Percentiles rank a stretch among this genome's conserved stretches.
Conservation (phyloP, 2,113 vertebrate species). For the Trichechus manatus region DNA sequence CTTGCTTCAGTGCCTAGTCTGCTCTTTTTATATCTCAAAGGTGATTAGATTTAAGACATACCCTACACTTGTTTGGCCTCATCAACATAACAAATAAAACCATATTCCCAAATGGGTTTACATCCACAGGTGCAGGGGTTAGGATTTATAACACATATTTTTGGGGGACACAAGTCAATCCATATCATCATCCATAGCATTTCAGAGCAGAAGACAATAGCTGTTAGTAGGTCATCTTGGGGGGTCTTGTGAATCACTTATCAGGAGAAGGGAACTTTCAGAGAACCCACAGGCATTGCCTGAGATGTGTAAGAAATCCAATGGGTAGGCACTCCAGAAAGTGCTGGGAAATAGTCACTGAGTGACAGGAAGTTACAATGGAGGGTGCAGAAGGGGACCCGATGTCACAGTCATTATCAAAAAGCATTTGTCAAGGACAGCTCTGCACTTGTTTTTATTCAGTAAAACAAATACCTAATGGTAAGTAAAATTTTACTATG, state of each 20-base stretch:
- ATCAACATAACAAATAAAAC: too few species aligned
- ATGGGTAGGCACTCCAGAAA: not conserved
- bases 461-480: not conserved
- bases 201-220: not conserved
- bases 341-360: not conserved
- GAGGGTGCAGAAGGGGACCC: not conserved
- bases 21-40: too few species aligned
- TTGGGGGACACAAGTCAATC: too few species aligned
- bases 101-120: too few species aligned
- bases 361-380: not conserved
- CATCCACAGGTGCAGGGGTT: too few species aligned
- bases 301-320: not conserved
- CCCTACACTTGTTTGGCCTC: too few species aligned
- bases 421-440: not conserved
- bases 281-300: not conserved
- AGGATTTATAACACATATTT: too few species aligned
- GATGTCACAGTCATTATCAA: not conserved
- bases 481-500: not conserved
- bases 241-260: not conserved
- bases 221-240: not conserved
- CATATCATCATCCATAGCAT: not conserved
- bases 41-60: too few species aligned
- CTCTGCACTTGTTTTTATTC: not conserved
- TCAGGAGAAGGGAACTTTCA: not conserved
- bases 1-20: too few species aligned